Base-by-base conservation (phyloP, 2,888 invertebrate genomes). In the Cataglyphis altisquamis region DNA sequence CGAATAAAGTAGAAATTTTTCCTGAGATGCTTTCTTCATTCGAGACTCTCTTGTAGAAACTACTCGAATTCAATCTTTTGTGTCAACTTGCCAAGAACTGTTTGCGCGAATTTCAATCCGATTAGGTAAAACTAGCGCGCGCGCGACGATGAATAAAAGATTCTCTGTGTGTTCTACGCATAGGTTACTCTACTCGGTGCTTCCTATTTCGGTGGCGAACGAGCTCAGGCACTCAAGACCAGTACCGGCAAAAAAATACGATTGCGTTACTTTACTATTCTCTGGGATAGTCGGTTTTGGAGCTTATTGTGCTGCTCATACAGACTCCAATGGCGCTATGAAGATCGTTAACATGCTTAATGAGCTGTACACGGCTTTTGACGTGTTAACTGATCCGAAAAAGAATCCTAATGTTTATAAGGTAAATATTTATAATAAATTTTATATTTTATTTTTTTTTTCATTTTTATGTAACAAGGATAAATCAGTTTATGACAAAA, bases 321-420 rank as follows among this genome's bases (percentile, higher is more conserved):
- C 98, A 0, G 99, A 99, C 94, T 97, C 98, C 8, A 97, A 97
- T 90, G 98, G 98, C 0, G 99, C 98, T 64, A 99, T 99, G 98
- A 98, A 98, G 95, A 99, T 99, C 88, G 99, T 99, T 10, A 97
- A 97, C 95, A 97, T 99, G 96, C 96, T 99, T 70, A 99, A 99
- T 95, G 97, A 98, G 93, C 96, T 99, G 87, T 99, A 99, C 94
- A 99, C 98, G 0, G 97, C 98, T 4, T 99, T 99, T 93, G 99
- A 99, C 95, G 98, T 97, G 60, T 96, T 99, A 62, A 98, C 99
- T 12, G 98, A 99, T 95, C 98, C 98, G 6, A 98, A 97, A 93
- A 97, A 97, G 91, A 98, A 99, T 95, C 98, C 98, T 55, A 98
- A 99, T 94, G 98, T 99, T 74, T 99, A 98, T 94, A 99, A 99